Evolutionary conservation across 2,888 invertebrate genomes (phyloP), one percentile per base, ranked within the genome.

Genomic region (Amaurobius ferox): DNA sequence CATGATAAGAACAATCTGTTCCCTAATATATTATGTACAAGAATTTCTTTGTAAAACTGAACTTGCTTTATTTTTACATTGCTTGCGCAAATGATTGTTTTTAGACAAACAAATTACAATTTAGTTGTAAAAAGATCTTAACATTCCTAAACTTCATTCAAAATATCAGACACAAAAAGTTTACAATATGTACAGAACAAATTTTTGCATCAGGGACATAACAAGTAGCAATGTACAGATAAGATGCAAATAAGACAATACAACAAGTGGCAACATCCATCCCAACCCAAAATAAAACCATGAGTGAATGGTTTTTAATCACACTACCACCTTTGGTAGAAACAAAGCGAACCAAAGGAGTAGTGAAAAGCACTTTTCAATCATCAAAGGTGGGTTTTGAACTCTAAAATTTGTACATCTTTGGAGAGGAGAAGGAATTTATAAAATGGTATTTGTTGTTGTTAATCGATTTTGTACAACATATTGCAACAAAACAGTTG

Each of bases 1-100:
- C 16, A 44, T n/a, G n/a, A n/a, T 64, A 67, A 67, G 66, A 74
- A 70, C 44, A 44, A 81, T 79, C 86, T 86, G 86, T 79, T 86
- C 79, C 86, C 86, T 86, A 86, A 79, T 79, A 79, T 70, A 79
- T 68, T 86, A 86, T 79, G 28, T 86, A 86, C 79, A 86, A 73
- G 44, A 68, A 67, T 72, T 85, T 79, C 72, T 79, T 64, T 79
- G 62, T 74, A 72, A 79, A 78, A 78, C 55, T 78, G 67, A 74
- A 86, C 55, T 73, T 74, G 62, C 28, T 28, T 66, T 44, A 16
- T 86, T 68, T 86, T 40, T 86, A 79, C 86, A 78, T 68, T 86
- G 86, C 55, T 62, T 44, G 73, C 61, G 64, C 78, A 85, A 78
- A 78, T 70, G 48, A 19, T 74, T 48, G 35, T 79, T 79, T 40